phyloP scores from a whole-genome alignment of 2,797 vertebrate genomes.

The Coregonus sp. region DNA sequence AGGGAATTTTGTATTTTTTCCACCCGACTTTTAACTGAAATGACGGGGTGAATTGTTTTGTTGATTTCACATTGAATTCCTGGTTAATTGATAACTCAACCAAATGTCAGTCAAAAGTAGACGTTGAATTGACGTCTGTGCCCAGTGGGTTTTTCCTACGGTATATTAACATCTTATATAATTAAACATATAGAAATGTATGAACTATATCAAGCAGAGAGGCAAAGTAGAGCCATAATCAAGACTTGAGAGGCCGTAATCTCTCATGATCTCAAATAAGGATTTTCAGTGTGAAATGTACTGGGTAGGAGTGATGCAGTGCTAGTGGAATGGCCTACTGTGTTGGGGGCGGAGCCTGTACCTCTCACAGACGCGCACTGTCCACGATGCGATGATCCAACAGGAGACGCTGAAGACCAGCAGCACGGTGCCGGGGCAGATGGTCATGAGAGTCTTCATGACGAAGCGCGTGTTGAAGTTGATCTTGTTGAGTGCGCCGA shows the following conservation, averaged over 20 bases:
- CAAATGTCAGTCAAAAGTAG: too few species aligned
- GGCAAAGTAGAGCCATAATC: neutral
- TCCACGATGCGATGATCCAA: slow-evolving; percentile 96
- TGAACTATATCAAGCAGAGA: neutral
- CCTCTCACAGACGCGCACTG: slow-evolving; percentile 93
- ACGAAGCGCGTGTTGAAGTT: slow-evolving; percentile 97
- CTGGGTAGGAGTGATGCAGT: neutral
- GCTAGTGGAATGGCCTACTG: neutral
- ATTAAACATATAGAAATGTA: neutral
- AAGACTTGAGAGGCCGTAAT: neutral
- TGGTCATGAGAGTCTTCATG: slow-evolving; percentile 98
- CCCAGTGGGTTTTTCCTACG: neutral
- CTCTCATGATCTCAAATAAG: neutral
- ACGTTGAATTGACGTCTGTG: too few species aligned
- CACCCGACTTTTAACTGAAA: too few species aligned
- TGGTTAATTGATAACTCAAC: too few species aligned
- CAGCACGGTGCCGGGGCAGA: slow-evolving; percentile 92
- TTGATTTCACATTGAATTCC: too few species aligned
- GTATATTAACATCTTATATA: neutral
- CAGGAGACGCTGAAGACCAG: slow-evolving; percentile 94
- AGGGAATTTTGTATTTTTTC: too few species aligned
- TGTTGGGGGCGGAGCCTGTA: slow-evolving; percentile 43
- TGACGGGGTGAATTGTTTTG: too few species aligned
- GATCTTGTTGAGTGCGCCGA: slow-evolving; percentile 94
- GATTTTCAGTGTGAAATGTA: neutral